Evolutionary conservation across 2,888 invertebrate genomes (phyloP).

Genomic region (Graphium colonna): DNA sequence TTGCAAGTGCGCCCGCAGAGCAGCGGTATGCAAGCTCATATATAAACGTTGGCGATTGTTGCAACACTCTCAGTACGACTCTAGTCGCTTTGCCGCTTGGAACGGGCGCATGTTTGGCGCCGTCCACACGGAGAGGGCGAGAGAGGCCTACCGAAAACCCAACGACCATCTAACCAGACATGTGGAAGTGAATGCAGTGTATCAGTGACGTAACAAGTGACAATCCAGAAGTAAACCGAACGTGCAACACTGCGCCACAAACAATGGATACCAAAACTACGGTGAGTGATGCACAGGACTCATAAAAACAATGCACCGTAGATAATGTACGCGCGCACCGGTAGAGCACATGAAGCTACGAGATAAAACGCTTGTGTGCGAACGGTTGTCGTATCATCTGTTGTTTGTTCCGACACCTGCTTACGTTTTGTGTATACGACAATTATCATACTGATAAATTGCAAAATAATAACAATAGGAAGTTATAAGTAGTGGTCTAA

Average conservation of each 20-base stretch:
- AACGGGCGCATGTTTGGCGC: constrained; percentile 68
- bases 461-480: too few species aligned
- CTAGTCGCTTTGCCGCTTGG: constrained; percentile 81
- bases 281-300: constrained; percentile 48
- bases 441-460: too few species aligned
- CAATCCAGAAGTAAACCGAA: constrained; percentile 26
- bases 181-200: constrained; percentile 77
- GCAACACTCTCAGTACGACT: constrained; percentile 79
- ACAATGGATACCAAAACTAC: constrained; percentile 73
- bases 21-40: constrained; percentile 62
- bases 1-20: constrained; percentile 13
- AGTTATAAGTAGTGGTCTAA: too few species aligned
- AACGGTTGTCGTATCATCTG: not conserved
- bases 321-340: constrained; percentile 7
- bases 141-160: constrained; percentile 65
- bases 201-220: constrained; percentile 72
- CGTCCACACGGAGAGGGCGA: constrained; percentile 79
- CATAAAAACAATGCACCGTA: constrained; percentile 21
- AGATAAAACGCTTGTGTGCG: constrained; percentile 1
- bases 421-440: not conserved
- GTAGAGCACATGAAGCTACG: not conserved
- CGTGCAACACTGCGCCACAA: too few species aligned
- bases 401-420: not conserved
- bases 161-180: constrained; percentile 50
- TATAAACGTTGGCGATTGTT: constrained; percentile 74